phyloP scores from a whole-genome alignment of 2,888 invertebrate genomes.

The Metacarcinus magister region DNA sequence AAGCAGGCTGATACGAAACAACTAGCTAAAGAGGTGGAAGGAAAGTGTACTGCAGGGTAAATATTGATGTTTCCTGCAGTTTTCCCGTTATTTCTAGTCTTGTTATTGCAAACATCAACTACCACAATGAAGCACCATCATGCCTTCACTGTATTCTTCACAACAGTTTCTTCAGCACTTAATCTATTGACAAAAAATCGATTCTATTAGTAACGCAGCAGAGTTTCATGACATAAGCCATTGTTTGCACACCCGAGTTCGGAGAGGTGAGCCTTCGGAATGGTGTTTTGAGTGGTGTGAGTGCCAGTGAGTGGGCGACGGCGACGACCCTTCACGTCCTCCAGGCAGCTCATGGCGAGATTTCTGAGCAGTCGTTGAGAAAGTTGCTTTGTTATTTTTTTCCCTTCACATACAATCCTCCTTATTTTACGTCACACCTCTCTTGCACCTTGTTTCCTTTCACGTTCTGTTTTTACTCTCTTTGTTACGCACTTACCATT shows the following conservation, averaged over 20 bases:
- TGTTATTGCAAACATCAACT: neutral
- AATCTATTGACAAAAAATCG: neutral
- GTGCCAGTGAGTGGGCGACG: no score
- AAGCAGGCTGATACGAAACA: neutral
- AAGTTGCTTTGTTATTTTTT: neutral
- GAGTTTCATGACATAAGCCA: neutral
- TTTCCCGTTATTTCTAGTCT: no score
- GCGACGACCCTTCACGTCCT: neutral
- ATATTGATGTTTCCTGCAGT: neutral
- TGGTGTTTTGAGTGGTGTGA: no score
- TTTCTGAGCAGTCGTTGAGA: neutral
- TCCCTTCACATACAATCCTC: no score
- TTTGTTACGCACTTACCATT: neutral
- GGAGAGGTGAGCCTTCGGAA: neutral
- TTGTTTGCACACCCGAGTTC: neutral
- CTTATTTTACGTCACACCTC: neutral
- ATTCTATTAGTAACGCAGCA: neutral
- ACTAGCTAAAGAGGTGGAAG: no score
- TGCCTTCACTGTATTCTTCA: neutral
- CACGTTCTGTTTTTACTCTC: neutral
- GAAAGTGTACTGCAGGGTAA: neutral
- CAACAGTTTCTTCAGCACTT: neutral
- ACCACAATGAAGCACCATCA: neutral
- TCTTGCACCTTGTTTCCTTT: neutral
- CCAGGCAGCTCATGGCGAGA: neutral